phyloP scores from a whole-genome alignment of 2,888 invertebrate species.

The Mongoloraphidia duomilia region DNA sequence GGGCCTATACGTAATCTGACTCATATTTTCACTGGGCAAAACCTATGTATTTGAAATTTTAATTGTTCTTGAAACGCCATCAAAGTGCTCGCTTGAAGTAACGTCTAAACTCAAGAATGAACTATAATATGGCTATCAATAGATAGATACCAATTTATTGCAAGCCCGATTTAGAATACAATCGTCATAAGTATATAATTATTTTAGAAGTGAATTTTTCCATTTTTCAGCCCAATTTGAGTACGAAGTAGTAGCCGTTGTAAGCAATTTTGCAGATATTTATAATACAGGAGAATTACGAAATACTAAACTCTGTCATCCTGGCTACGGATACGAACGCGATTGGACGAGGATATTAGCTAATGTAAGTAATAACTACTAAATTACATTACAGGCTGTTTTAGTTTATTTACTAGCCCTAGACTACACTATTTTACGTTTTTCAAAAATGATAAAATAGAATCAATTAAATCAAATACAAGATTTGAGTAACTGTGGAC shows the following conservation, averaged over 20 bases:
- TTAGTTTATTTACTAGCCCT: no score
- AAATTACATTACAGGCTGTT: no score
- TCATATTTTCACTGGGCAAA: not conserved
- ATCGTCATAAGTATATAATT: conserved; percentile 4
- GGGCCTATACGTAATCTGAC: not conserved
- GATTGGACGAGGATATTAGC: conserved; percentile 65
- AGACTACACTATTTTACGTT: no score
- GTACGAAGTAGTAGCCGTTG: conserved; percentile 51
- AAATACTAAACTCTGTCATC: conserved; percentile 66
- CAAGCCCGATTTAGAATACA: conserved; percentile 2
- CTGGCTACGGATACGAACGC: conserved; percentile 56
- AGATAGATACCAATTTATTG: no score
- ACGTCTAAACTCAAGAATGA: no score
- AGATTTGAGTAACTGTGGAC: no score
- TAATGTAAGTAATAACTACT: conserved; percentile 37
- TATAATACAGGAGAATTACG: conserved; percentile 44
- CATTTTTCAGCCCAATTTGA: conserved; percentile 33
- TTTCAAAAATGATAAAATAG: no score
- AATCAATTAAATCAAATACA: no score
- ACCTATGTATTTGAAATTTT: no score
- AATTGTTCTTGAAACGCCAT: no score
- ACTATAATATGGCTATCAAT: no score
- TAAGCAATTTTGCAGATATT: conserved; percentile 43
- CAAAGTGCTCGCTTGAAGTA: no score
- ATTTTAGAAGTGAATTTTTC: not conserved